A percentile compares a stretch with the other conserved stretches of the same genome.
These are phyloP conservation scores for Antheraea assamensis DNA, from an alignment of 2,888 invertebrate genomes.

Conservation along the genomic window DNA sequence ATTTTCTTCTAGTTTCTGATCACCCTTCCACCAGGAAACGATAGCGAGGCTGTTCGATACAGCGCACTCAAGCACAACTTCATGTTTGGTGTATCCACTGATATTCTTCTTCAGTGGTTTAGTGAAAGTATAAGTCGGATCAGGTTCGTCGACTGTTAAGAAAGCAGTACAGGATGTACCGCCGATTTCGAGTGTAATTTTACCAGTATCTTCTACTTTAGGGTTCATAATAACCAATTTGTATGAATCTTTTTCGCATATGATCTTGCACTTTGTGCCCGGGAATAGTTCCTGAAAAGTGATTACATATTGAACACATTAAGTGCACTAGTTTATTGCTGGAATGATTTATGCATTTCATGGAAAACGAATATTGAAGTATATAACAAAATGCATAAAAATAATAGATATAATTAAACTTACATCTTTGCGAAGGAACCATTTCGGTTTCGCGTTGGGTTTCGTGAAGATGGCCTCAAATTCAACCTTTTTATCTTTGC, in stretches of 20 bases:
- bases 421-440: constrained; percentile 96
- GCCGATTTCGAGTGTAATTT: constrained; percentile 97
- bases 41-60: constrained; percentile 96
- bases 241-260: constrained; percentile 95
- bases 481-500: constrained; percentile 96
- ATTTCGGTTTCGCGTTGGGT: constrained; percentile 96
- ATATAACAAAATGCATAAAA: background rate
- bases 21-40: constrained; percentile 96
- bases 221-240: constrained; percentile 94
- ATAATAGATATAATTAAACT: constrained; percentile 63
- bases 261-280: constrained; percentile 98
- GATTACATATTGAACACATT: background rate
- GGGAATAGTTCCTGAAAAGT: constrained; percentile 92
- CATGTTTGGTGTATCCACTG: constrained; percentile 95
- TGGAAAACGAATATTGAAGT: background rate
- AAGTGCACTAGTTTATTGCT: background rate
- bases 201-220: constrained; percentile 98
- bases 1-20: constrained; percentile 89
- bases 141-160: constrained; percentile 98
- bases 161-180: constrained; percentile 94
- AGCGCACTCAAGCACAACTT: constrained; percentile 94
- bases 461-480: constrained; percentile 98
- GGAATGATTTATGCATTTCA: background rate
- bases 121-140: constrained; percentile 95
- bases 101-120: constrained; percentile 94